Base-by-base conservation (phyloP, 2,797 vertebrate species). In the Orestias chungarensis region DNA sequence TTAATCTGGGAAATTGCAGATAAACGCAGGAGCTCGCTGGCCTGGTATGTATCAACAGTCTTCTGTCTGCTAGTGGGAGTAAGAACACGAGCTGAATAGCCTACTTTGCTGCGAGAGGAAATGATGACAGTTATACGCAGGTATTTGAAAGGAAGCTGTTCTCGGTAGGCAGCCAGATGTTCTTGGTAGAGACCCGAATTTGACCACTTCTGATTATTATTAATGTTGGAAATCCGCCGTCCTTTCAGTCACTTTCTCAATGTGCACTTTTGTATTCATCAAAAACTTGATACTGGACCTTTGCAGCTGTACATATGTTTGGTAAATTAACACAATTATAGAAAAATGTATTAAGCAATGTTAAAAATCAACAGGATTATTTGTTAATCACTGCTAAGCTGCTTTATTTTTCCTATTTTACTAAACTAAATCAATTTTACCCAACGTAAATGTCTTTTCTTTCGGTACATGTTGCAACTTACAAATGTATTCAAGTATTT, bases 1-100 rank as follows among this genome's bases (percentile, higher is more conserved):
- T 92, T 91, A 89, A 89, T 89, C 79, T 76, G 73, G 70, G 82
- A 91, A 91, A 91, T 91, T 88, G 85, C 78, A 88, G 86, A 87
- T 91, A 91, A 91, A 88, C 92, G 84, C 86, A 80, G 82, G 84
- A 86, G 87, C 88, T 79, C 81, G 54, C 75, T 84, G 85, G 83
- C 86, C 83, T 89, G 90, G 87, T 91, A 87, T 83, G 82, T 79
- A 84, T 89, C 86, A 87, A 69, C 72, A 64, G 72, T 80, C 82
- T 77, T 86, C 75, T 77, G 79, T 89, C 77, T 90, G 86, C 78
- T 84, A 86, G 81, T 79, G 70, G 71, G 64, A 79, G 80, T 73
- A 70, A 79, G 73, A 79, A 81, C 86, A 72, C 76, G 80, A 81
- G 79, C 79, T 76, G 79, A 86, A 85, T 82, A 69, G 73, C 81